Base-by-base conservation (phyloP, 2,797 vertebrate species). In the Microctenopoma steveboyesi region DNA sequence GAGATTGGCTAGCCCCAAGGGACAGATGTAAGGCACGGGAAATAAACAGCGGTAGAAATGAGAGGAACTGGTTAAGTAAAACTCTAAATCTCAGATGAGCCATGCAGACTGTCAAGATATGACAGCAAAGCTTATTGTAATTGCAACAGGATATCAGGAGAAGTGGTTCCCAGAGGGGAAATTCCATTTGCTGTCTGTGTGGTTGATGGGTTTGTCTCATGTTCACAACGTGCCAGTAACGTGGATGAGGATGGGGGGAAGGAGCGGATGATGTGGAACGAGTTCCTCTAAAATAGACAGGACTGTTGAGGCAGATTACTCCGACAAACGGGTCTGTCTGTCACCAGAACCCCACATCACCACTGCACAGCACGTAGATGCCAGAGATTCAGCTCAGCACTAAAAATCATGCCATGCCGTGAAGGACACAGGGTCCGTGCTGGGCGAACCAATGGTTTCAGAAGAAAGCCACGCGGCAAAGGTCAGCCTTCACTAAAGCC, bases 1-100 rank as follows among this genome's bases (percentile, higher is more conserved):
- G 79, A 93, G 78, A 83, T 62, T 79, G 83, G 88, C 76, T 75
- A 85, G 76, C 88, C 92, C 87, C 86, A 56, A 33, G 86, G 88
- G 91, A 89, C 84, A 76, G 69, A 81, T 70, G 76, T 60, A 71
- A 84, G 61, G 63, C 59, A 48, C 50, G 69, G 69, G 82, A 60
- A 83, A 76, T 60, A 73, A 66, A 88, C 48, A 43, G 45, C 48
- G 52, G 57, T 65, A 50, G 30, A 79, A 75, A 76, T 11, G 18
- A 74, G 52, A 74, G 39, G 49, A 70, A 69, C 1, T 39, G 56
- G 63, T 40, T 16, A 39, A 57, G 56, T 48, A 37, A 45, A 63
- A 28, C 18, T 53, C 7, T 48, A 50, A 11, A 47, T 52, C 49
- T 63, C 39, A 47, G 48, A 70, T 51, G 62, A 68, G 64, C 48